These are phyloP conservation scores for Chymomyza caudatula DNA, from an alignment of 2,888 invertebrate genomes.

Conservation along the genomic window DNA sequence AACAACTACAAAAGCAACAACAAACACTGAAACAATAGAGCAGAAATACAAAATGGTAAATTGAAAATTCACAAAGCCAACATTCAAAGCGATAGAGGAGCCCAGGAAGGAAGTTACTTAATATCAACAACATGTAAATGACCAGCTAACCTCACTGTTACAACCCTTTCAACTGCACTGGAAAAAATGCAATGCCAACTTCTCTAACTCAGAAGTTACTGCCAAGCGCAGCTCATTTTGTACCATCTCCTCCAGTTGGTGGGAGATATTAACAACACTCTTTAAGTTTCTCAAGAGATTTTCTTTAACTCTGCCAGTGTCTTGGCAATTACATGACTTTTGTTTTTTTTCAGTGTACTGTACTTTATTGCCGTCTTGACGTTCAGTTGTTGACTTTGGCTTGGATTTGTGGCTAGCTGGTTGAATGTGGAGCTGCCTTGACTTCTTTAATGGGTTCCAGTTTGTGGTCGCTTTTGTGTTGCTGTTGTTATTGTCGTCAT, in stretches of 20 bases:
- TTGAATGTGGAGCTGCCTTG: neutral
- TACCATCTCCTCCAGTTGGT: too few relatives aligned
- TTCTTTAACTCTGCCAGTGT: too few relatives aligned
- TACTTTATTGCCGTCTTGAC: neutral
- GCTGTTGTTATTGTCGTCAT: neutral
- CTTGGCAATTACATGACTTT: too few relatives aligned
- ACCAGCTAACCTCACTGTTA: neutral
- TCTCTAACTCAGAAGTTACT: too few relatives aligned
- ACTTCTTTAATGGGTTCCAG: neutral
- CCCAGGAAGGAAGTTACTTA: constrained; percentile 52
- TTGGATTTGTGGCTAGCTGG: neutral
- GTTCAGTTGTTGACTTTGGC: neutral
- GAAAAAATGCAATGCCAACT: too few relatives aligned
- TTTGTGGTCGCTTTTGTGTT: neutral
- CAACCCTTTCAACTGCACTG: neutral
- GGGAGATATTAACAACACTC: too few relatives aligned
- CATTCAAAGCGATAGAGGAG: neutral
- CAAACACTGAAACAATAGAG: constrained; percentile 1
- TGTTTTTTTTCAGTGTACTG: neutral
- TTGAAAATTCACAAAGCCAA: neutral
- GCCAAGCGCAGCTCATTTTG: too few relatives aligned
- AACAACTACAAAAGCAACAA: constrained; percentile 26
- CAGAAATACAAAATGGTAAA: neutral
- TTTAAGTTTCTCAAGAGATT: too few relatives aligned
- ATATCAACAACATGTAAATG: constrained; percentile 62